These are phyloP conservation scores for Actinia equina DNA, from an alignment of 64 coral and sea anemone species.

Conservation along the genomic window DNA sequence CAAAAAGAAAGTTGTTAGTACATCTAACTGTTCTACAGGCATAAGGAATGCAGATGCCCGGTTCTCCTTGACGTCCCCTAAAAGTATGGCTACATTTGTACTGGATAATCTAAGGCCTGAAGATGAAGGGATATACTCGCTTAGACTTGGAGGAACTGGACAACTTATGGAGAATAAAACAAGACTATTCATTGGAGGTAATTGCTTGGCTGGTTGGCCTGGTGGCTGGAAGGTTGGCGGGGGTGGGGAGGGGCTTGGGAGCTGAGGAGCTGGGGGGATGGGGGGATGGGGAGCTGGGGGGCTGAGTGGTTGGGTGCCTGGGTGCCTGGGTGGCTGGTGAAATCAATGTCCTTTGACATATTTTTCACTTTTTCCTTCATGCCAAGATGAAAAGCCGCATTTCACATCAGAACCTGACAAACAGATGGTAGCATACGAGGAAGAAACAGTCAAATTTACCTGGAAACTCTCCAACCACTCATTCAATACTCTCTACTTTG, in stretches of 20 bases:
- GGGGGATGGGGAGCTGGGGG: no score
- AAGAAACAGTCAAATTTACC: neutral
- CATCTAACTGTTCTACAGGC: neutral
- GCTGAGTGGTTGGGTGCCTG: no score
- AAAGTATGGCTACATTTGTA: neutral
- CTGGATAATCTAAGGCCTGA: neutral
- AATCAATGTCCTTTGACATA: no score
- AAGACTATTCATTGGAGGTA: neutral
- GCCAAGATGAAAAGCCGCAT: neutral
- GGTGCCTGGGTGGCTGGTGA: no score
- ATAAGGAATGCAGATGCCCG: neutral
- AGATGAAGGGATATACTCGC: neutral
- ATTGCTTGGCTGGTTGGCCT: no score
- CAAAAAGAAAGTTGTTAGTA: neutral
- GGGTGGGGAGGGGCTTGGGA: no score
- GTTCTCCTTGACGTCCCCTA: neutral
- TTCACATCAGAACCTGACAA: neutral
- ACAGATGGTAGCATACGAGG: neutral
- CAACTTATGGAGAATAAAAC: neutral
- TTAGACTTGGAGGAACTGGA: neutral
- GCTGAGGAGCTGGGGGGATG: no score
- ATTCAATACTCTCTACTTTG: neutral
- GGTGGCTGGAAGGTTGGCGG: no score
- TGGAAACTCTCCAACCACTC: constrained; percentile 4
- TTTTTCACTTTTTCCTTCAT: no score